phyloP scores from a whole-genome alignment of 2,888 invertebrate genomes.

The Julus scandinavius region DNA sequence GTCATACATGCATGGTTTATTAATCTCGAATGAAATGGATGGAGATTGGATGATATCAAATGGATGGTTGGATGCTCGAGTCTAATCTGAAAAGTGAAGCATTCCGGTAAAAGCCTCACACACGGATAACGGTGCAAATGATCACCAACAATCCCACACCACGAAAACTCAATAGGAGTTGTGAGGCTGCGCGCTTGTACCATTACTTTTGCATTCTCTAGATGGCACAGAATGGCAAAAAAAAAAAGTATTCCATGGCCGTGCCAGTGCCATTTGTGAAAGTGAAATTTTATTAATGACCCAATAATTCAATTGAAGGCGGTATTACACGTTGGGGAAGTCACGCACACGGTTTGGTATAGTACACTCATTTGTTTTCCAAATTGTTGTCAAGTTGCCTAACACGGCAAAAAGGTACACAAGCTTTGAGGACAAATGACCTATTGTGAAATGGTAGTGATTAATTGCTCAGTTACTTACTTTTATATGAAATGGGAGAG shows the following conservation, averaged over 20 bases:
- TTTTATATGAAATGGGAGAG: not conserved
- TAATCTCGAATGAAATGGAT: constrained; percentile 8
- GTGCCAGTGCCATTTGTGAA: constrained; percentile 36
- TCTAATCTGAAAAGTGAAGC: not conserved
- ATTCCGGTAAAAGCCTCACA: not conserved
- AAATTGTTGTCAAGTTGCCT: constrained; percentile 13
- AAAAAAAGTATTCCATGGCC: not conserved
- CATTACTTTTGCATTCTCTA: not conserved
- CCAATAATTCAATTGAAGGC: constrained; percentile 31
- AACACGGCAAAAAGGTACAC: not conserved
- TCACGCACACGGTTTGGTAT: not conserved
- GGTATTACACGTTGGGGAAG: constrained; percentile 43
- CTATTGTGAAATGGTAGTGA: not conserved
- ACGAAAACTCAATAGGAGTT: constrained; percentile 5
- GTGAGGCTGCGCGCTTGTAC: not conserved
- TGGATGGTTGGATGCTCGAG: not conserved
- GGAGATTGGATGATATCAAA: not conserved
- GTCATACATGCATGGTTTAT: constrained; percentile 7
- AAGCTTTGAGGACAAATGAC: constrained; percentile 35
- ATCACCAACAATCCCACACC: not conserved
- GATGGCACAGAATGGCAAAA: not conserved
- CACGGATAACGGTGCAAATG: constrained; percentile 4
- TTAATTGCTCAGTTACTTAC: constrained; percentile 9
- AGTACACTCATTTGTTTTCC: not conserved
- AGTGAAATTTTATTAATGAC: constrained; percentile 45